These are phyloP conservation scores for Holotrichia oblita DNA, from an alignment of 1,140 invertebrate genomes.

Conservation along the genomic window DNA sequence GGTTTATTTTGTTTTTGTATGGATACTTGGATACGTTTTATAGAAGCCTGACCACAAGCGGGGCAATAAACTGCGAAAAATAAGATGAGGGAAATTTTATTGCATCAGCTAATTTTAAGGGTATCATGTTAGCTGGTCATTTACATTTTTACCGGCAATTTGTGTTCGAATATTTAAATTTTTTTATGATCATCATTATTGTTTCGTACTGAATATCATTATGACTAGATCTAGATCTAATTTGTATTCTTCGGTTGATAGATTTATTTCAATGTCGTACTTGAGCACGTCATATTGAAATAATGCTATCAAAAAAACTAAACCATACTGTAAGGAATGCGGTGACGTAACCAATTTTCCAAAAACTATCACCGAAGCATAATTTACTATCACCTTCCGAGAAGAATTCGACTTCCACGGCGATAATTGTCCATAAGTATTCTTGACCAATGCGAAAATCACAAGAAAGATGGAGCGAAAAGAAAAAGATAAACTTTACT, in stretches of 20 bases:
- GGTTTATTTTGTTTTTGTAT: slow-evolving; percentile 12
- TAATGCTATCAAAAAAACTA: slow-evolving; percentile 6
- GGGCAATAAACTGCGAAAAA: background rate
- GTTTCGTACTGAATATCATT: too few species aligned
- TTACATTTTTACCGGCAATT: too few species aligned
- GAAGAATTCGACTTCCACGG: background rate
- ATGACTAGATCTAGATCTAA: too few species aligned
- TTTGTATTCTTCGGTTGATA: too few species aligned
- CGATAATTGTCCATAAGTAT: slow-evolving; percentile 19
- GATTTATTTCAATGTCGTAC: too few species aligned
- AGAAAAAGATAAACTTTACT: background rate
- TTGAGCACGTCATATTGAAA: background rate
- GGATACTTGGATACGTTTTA: background rate
- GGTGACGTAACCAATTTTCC: background rate
- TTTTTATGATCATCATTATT: too few species aligned
- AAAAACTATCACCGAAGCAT: slow-evolving; percentile 12
- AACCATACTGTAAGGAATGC: background rate
- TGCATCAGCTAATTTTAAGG: background rate
- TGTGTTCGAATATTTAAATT: too few species aligned
- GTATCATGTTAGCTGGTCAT: too few species aligned
- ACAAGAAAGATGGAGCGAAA: background rate
- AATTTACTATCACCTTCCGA: background rate
- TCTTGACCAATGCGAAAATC: background rate
- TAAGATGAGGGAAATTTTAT: background rate
- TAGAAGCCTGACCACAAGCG: background rate